Evolutionary conservation across 1,140 invertebrate species (phyloP), one percentile per base, ranked within the genome.

Genomic region (Vanessa tameamea): DNA sequence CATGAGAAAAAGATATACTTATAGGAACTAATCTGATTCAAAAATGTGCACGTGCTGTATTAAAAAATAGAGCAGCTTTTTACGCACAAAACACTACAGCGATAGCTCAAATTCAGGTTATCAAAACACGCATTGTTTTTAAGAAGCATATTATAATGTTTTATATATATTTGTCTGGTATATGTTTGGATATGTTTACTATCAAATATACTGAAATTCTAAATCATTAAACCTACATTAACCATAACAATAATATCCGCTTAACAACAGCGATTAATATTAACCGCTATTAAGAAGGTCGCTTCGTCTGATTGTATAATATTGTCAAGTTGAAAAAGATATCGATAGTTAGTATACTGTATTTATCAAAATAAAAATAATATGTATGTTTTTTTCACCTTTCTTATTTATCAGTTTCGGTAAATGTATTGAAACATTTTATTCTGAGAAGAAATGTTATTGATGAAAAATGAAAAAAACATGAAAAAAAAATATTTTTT

Each of bases 201-300:
- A 69, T 47, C 59, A 59, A 14, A 61, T 26, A 69, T 59, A 59
- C 15, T 48, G 26, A 53, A 71, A 48, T 43, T 72, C 47, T 72
- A 14, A 64, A 51, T 14, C 50, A 65, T 55, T 14, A 53, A 47
- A 65, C 70, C 61, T 63, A 64, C 6, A 26, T 50, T 37, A 63
- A 67, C 70, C 70, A 53, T 69, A 69, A 76, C 70, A 79, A 81
- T 77, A 79, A 79, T 80, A 84, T 86, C 82, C 84, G 82, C 78
- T 71, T 83, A 61, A 78, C 71, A 69, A 84, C 84, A 78, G 51
- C 47, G 55, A 63, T 75, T 82, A 80, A 78, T 73, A 73, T 68
- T 73, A 65, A 75, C 55, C 61, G 76, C 72, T 53, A 76, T 76
- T 68, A 69, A 69, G 69, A 81, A 43, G 37, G 61, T 64, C 61